A percentile compares a stretch with the other conserved stretches of the same genome.
Conservation (phyloP, 2,888 invertebrate species). For the Amiota mariae region DNA sequence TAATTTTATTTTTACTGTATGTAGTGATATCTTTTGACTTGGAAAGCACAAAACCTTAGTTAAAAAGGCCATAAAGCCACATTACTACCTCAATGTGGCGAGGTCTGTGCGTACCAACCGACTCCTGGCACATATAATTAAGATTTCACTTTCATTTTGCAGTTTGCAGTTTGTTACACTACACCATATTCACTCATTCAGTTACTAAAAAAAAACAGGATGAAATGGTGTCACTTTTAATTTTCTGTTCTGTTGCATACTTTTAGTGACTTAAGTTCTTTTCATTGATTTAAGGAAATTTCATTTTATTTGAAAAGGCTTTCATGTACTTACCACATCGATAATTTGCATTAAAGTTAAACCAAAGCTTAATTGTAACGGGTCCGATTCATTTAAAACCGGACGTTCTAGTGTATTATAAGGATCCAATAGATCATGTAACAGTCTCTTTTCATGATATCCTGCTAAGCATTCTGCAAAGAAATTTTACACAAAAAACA, state of each 20-base stretch:
- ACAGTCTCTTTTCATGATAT: conserved; percentile 92
- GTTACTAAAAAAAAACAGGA: background rate
- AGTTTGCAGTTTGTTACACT: no score
- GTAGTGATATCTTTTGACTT: background rate
- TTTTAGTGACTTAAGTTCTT: conserved; percentile 31
- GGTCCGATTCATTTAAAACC: conserved; percentile 96
- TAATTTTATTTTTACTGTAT: conserved; percentile 53
- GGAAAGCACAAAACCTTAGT: conserved; percentile 34
- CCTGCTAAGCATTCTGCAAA: conserved; percentile 79
- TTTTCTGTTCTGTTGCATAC: conserved; percentile 34
- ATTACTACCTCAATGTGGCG: conserved; percentile 44
- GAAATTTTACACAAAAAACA: conserved; percentile 41
- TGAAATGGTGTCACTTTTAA: conserved; percentile 59
- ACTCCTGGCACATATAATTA: conserved; percentile 59
- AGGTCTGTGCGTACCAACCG: conserved; percentile 17
- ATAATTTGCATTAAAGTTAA: conserved; percentile 98
- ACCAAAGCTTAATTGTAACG: conserved; percentile 95
- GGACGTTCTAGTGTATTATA: conserved; percentile 96
- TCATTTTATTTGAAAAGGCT: background rate
- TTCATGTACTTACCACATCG: conserved; percentile 86
- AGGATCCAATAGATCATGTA: conserved; percentile 91
- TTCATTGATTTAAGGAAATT: background rate
- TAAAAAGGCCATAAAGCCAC: conserved; percentile 62
- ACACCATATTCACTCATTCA: background rate
- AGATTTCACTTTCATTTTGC: conserved; percentile 64